Base-by-base conservation (phyloP, 1,140 invertebrate genomes). In the Drosophila guanche region DNA sequence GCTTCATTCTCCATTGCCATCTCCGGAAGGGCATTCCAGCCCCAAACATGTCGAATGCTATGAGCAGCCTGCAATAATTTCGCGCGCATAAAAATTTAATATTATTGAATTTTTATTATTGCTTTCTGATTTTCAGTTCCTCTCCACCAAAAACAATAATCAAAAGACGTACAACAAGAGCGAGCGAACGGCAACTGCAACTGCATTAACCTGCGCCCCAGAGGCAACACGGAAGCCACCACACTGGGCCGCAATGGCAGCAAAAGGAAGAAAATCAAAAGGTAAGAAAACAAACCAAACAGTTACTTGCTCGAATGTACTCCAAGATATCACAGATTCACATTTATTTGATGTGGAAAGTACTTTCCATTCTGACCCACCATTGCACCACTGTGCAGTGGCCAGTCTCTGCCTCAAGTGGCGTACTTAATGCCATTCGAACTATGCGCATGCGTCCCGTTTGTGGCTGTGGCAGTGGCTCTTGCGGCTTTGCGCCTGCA, bases 61-160 rank as follows among this genome's bases (percentile, higher is more conserved):
- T 79, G 66, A 51, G 6, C 33, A 60, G 51, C n/a, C 50, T 27
- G 53, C 61, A 68, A 81, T 57, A 63, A 78, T 81, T 88, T 86
- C 56, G 61, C 70, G 76, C 66, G 22, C 83, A 86, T 88, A 61
- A 78, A 88, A 88, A 72, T 88, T 86, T 86, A 76, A 72, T 76
- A 81, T 88, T 86, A 86, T 86, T 86, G 83, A 86, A 76, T 79
- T 81, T 75, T 79, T 81, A 76, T 79, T 78, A 53, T 71, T 66
- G 53, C 47, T 53, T 54, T 60, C 59, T 40, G 53, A 22, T 16
- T 41, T 40, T 22, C 37, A 22, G 6, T 45, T 40, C 6, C 22
- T n/a, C 29, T 27, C 25, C 47, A 58, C 25, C 47, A 58, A 62
- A 60, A 55, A 84, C 60, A 52, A 67, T 61, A 50, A 70, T 55